Base-by-base conservation (phyloP, 1,140 invertebrate species). In the Sipha flava region DNA sequence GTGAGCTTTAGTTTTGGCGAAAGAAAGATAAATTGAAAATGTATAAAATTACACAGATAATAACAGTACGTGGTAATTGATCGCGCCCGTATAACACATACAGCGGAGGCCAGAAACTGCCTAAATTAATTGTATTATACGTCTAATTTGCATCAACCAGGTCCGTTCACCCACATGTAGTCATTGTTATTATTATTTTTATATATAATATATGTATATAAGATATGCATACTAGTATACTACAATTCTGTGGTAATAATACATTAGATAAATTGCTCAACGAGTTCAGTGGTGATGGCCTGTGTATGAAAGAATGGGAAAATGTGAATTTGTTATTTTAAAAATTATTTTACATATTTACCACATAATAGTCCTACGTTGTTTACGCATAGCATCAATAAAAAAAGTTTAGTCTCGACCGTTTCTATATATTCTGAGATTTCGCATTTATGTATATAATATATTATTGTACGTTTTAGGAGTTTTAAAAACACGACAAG, bases 141-240 rank as follows among this genome's bases (percentile, higher is more conserved):
- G 52, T 57, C 34, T 75, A 75, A 75, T 75, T 57, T 75, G 72
- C 52, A 75, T 57, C 49, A 14, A 57, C 52, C 34, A 1, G 16
- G 73, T 59, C 34, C 73, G 52, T 77, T 59, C 73, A 59, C 72
- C 49, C 49, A 75, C 72, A 57, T 26, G 21, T 14, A 77, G 73
- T 77, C 72, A 57, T 57, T 77, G 52, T 59, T 6, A 37, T 37
- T 29, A 23, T 54, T 37, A 73, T 23, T n/a, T 31, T 9, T 34
- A 29, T 43, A 29, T 37, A 77, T 75, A 43, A 31, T 1, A 14
- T n/a, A n/a, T 49, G 16, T 4, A 21, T 31, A 62, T 34, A 62
- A n/a, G 9, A 62, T 34, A 62, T 18, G 7, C 29, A 31, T 31
- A 34, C 9, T 34, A 49, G 12, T 49, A 72, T 26, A 47, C 49